These are phyloP conservation scores for Lissocephala sabroskyi DNA, from an alignment of 2,888 invertebrate species.

Conservation along the genomic window DNA sequence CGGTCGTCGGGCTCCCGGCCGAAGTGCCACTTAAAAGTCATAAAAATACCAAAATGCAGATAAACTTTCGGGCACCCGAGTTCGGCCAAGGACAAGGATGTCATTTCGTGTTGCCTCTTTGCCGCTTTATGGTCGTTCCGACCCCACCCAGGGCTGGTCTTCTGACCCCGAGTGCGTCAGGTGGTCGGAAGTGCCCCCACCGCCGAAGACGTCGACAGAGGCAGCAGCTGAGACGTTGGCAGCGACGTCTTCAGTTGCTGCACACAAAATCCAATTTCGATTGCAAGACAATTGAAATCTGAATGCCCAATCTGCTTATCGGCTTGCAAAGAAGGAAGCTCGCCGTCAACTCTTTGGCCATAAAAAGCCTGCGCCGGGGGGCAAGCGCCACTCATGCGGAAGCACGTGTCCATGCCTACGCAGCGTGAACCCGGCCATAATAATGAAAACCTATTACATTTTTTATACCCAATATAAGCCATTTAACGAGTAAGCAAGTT, in stretches of 20 bases:
- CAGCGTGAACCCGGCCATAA: too few relatives aligned
- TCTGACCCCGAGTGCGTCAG: too few relatives aligned
- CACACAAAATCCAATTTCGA: slow-evolving; percentile 2
- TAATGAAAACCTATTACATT: slow-evolving; percentile 50
- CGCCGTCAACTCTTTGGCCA: not conserved
- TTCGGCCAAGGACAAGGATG: too few relatives aligned
- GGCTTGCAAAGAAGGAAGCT: too few relatives aligned
- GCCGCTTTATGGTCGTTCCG: too few relatives aligned
- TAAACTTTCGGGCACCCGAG: too few relatives aligned
- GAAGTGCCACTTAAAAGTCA: slow-evolving; percentile 35
- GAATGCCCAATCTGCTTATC: slow-evolving; percentile 50
- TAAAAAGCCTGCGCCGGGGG: not conserved
- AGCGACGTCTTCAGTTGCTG: not conserved
- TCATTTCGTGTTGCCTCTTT: too few relatives aligned
- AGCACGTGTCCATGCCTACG: not conserved
- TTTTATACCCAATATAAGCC: slow-evolving; percentile 50
- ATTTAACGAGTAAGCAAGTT: too few relatives aligned
- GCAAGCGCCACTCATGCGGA: not conserved
- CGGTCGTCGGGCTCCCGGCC: slow-evolving; percentile 1
- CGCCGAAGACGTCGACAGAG: not conserved
- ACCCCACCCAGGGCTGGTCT: too few relatives aligned
- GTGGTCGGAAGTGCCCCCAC: too few relatives aligned
- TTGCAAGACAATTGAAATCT: slow-evolving; percentile 47
- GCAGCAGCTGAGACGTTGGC: not conserved
- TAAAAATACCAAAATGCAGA: slow-evolving; percentile 41